These are phyloP conservation scores for Clavelina lepadiformis DNA, from an alignment of 23 tunicate species.

Conservation along the genomic window DNA sequence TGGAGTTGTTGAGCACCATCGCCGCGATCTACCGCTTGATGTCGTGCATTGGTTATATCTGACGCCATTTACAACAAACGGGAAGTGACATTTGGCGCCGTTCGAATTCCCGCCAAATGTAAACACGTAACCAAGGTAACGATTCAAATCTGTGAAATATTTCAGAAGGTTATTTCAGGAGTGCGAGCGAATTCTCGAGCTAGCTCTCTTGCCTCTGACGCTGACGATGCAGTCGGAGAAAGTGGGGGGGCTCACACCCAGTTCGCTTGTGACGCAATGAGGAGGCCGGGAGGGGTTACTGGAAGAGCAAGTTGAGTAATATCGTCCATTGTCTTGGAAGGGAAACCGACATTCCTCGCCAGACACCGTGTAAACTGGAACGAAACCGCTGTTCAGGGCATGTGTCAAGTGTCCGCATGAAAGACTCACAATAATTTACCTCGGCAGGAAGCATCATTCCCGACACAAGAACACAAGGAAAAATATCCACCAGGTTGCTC, in stretches of 20 bases:
- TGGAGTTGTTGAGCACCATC: conserved; percentile 74
- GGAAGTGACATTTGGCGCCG: conserved; percentile 74
- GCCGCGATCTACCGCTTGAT: conserved; percentile 1
- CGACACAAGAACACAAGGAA: conserved; percentile 39
- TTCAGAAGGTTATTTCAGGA: not conserved
- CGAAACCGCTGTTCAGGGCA: not conserved
- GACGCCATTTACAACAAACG: conserved; percentile 37
- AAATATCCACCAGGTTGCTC: conserved; percentile 46
- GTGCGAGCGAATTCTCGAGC: not conserved
- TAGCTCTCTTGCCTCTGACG: not conserved
- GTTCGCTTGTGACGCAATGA: conserved; percentile 16
- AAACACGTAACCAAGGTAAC: conserved; percentile 51
- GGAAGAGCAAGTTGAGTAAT: conserved; percentile 52
- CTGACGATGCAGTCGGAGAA: conserved; percentile 16
- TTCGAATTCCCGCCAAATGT: conserved; percentile 58
- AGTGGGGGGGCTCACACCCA: conserved; percentile 1
- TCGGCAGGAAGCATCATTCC: conserved; percentile 14
- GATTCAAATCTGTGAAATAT: conserved; percentile 24
- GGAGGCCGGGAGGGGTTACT: conserved; percentile 2
- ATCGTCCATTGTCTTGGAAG: conserved; percentile 28
- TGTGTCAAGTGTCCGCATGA: not conserved
- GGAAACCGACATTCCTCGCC: conserved; percentile 59
- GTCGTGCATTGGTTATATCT: conserved; percentile 37
- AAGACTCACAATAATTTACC: conserved; percentile 3
- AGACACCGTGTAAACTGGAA: conserved; percentile 43